A percentile compares a stretch with the other conserved stretches of the same genome.
Evolutionary conservation across 2,113 vertebrate species (phyloP).

Genomic region (Struthio camelus): DNA sequence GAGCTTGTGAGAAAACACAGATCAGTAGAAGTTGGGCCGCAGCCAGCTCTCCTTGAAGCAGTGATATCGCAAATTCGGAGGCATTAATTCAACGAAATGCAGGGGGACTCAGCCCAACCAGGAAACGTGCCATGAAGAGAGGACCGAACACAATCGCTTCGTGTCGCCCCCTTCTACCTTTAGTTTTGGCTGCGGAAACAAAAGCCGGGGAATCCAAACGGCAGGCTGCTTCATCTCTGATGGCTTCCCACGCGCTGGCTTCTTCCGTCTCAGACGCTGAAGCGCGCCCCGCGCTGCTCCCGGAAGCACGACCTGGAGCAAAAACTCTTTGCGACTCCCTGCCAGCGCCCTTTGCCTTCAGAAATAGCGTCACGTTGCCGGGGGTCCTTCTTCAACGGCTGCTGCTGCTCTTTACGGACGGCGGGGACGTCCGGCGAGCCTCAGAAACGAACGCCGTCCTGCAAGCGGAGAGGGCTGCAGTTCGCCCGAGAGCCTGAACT

Average conservation of each 20-base stretch:
- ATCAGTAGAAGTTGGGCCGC: background rate
- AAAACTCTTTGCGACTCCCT: too few relatives aligned
- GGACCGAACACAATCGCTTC: slow-evolving; percentile 27
- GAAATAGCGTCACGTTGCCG: too few relatives aligned
- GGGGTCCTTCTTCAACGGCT: too few relatives aligned
- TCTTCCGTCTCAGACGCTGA: too few relatives aligned
- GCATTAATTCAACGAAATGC: slow-evolving; percentile 52
- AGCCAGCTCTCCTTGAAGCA: slow-evolving; percentile 16
- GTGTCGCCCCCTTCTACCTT: slow-evolving; percentile 13
- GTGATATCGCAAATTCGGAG: background rate
- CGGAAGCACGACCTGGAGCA: too few relatives aligned
- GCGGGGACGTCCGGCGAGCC: too few relatives aligned
- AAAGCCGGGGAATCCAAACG: slow-evolving; percentile 47
- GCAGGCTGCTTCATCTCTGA: background rate
- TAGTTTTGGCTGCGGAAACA: slow-evolving; percentile 55
- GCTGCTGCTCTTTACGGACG: too few relatives aligned
- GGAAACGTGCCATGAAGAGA: slow-evolving; percentile 20
- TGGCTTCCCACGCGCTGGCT: too few relatives aligned
- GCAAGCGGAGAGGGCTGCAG: too few relatives aligned
- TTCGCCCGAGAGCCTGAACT: background rate
- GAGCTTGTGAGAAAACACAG: background rate
- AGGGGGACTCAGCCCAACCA: slow-evolving; percentile 13
- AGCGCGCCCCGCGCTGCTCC: too few relatives aligned
- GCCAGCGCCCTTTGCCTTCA: too few relatives aligned
- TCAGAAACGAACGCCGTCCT: too few relatives aligned